Conservation (phyloP, 2,797 vertebrate genomes). For the Enteromius thamalakanensis region DNA sequence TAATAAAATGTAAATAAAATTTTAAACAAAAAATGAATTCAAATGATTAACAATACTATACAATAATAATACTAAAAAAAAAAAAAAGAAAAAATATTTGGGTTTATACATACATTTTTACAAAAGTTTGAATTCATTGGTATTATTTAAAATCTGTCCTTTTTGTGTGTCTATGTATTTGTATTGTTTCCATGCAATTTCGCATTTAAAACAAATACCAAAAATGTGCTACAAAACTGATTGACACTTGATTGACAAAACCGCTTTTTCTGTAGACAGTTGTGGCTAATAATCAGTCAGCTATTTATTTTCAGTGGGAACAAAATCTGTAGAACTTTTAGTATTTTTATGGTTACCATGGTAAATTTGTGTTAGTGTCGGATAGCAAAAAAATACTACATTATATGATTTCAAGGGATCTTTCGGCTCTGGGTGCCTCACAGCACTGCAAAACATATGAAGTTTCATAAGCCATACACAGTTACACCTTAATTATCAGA, state of each 20-base stretch:
- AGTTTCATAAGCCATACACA: constrained; percentile 28
- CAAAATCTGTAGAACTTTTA: not conserved
- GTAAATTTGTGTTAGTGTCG: not conserved
- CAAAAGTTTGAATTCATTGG: not conserved
- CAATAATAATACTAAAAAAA: too few species aligned
- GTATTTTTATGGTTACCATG: not conserved
- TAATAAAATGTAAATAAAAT: not conserved
- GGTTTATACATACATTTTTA: not conserved
- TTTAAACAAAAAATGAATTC: too few species aligned
- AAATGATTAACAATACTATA: too few species aligned
- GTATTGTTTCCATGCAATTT: not conserved
- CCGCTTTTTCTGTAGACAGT: not conserved
- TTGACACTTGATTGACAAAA: not conserved
- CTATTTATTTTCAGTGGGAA: not conserved
- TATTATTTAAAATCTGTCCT: not conserved
- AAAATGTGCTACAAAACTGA: not conserved
- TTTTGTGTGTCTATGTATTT: not conserved
- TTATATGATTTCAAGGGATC: not conserved
- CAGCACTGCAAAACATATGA: constrained; percentile 11
- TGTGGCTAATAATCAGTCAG: not conserved
- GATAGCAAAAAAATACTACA: not conserved
- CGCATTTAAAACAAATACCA: not conserved
- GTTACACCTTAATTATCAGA: constrained; percentile 37
- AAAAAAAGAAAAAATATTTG: too few species aligned
- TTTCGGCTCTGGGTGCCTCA: constrained; percentile 11